Evolutionary conservation across 2,888 invertebrate species (phyloP).

Genomic region (Spatulosminthurus flaviceps): DNA sequence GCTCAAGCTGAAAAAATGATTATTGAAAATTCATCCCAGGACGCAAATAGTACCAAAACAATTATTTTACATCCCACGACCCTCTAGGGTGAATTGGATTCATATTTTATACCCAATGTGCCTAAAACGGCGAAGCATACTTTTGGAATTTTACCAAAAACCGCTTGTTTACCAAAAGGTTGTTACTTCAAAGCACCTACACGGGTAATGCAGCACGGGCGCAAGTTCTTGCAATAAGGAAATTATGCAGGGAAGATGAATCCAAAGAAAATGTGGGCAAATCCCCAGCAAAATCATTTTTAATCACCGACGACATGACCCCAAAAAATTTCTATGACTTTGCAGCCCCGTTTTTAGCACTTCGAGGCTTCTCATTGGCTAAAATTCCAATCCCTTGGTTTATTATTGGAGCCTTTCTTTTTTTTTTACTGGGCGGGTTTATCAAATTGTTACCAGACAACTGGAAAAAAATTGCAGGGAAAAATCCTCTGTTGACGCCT

Average conservation of each 20-base stretch:
- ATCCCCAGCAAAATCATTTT: slow-evolving; percentile 72
- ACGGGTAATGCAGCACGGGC: slow-evolving; percentile 76
- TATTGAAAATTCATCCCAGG: slow-evolving; percentile 67
- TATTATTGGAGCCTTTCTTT: slow-evolving; percentile 67
- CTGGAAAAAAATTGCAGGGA: slow-evolving; percentile 55
- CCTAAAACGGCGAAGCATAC: slow-evolving; percentile 67
- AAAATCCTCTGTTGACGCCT: slow-evolving; percentile 57
- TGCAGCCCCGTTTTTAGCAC: slow-evolving; percentile 59
- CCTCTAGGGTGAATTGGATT: slow-evolving; percentile 74
- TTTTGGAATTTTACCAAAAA: slow-evolving; percentile 52
- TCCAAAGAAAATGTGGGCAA: slow-evolving; percentile 57
- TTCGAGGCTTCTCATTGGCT: slow-evolving; percentile 65
- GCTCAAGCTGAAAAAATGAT: slow-evolving; percentile 71
- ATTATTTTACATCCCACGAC: slow-evolving; percentile 72
- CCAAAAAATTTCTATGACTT: slow-evolving; percentile 67
- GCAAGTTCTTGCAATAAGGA: slow-evolving; percentile 72
- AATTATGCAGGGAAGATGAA: slow-evolving; percentile 67
- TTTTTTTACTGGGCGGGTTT: slow-evolving; percentile 65
- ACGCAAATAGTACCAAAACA: slow-evolving; percentile 66
- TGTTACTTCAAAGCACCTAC: slow-evolving; percentile 69
- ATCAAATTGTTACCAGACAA: slow-evolving; percentile 55
- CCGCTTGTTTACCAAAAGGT: slow-evolving; percentile 69
- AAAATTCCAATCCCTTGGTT: slow-evolving; percentile 69
- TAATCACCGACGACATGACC: slow-evolving; percentile 74
- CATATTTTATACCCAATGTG: slow-evolving; percentile 67